These are phyloP conservation scores for Corbicula japonica DNA, from an alignment of 2,888 invertebrate genomes.

Conservation along the genomic window DNA sequence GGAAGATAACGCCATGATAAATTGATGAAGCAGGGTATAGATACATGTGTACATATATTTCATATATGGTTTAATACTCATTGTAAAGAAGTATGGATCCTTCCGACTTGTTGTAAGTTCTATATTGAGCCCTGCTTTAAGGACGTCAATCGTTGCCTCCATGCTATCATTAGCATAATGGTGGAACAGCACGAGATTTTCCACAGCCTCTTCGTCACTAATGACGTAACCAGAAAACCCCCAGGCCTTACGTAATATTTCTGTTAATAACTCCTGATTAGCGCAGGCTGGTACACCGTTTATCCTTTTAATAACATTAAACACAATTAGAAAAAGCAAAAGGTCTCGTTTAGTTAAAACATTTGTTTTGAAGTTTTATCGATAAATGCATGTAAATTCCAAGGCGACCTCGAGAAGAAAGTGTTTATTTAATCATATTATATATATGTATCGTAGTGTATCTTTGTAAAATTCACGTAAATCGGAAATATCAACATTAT, in stretches of 20 bases:
- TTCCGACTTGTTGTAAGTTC: slow-evolving; percentile 73
- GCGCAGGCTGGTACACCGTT: slow-evolving; percentile 84
- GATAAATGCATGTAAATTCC: too few species aligned
- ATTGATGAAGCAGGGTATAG: too few species aligned
- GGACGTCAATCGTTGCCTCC: slow-evolving; percentile 75
- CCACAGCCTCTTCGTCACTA: slow-evolving; percentile 83
- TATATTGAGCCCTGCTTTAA: slow-evolving; percentile 79
- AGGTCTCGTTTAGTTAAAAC: too few species aligned
- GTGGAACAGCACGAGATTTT: slow-evolving; percentile 76
- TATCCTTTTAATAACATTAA: slow-evolving; percentile 75
- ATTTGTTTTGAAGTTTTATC: too few species aligned
- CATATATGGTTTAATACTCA: slow-evolving; percentile 54
- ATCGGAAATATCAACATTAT: too few species aligned
- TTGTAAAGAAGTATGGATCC: slow-evolving; percentile 68
- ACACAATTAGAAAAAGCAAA: too few species aligned
- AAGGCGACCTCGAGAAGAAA: too few species aligned
- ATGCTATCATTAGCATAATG: slow-evolving; percentile 76
- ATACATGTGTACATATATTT: too few species aligned
- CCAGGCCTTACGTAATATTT: slow-evolving; percentile 81
- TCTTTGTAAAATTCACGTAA: too few species aligned
- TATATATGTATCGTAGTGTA: too few species aligned
- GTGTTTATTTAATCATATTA: too few species aligned
- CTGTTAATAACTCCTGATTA: slow-evolving; percentile 79
- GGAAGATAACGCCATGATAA: too few species aligned
- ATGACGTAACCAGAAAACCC: slow-evolving; percentile 83